A percentile compares a stretch with the other conserved stretches of the same genome.
Conservation (phyloP, 2,797 vertebrate genomes). For the Sebastes trivittatus region DNA sequence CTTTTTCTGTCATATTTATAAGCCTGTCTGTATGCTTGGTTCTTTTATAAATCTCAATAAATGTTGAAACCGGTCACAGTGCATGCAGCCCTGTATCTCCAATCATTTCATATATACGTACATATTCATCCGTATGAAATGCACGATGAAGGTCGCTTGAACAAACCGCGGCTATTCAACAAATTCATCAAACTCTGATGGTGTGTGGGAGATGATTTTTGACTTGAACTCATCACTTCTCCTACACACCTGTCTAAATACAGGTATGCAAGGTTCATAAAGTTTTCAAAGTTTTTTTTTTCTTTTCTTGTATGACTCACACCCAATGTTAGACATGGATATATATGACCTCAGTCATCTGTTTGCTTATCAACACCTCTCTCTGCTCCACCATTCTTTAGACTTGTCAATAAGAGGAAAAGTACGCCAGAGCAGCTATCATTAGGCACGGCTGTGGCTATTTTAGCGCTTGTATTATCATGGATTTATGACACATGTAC, state of each 20-base stretch:
- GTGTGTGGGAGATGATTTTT: neutral
- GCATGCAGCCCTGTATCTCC: neutral
- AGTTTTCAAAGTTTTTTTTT: neutral
- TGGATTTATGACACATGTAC: neutral
- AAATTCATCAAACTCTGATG: neutral
- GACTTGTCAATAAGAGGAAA: neutral
- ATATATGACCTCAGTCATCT: too few species aligned
- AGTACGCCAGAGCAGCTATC: neutral
- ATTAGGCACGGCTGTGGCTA: rapidly evolving
- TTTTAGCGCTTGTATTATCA: neutral
- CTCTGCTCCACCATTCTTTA: neutral
- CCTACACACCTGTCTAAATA: neutral
- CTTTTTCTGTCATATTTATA: neutral
- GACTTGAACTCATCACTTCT: neutral
- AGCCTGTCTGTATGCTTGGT: neutral
- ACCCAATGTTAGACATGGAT: neutral
- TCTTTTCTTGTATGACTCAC: neutral
- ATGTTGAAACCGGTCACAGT: neutral
- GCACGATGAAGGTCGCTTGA: neutral
- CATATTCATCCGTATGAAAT: neutral
- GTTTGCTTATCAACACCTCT: neutral
- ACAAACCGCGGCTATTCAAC: neutral
- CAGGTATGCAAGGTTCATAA: neutral
- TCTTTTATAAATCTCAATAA: neutral
- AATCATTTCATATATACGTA: neutral